Evolutionary conservation across 2,113 vertebrate genomes (phyloP), one percentile per base, ranked within the genome.

Genomic region (Falcunculus frontatus): DNA sequence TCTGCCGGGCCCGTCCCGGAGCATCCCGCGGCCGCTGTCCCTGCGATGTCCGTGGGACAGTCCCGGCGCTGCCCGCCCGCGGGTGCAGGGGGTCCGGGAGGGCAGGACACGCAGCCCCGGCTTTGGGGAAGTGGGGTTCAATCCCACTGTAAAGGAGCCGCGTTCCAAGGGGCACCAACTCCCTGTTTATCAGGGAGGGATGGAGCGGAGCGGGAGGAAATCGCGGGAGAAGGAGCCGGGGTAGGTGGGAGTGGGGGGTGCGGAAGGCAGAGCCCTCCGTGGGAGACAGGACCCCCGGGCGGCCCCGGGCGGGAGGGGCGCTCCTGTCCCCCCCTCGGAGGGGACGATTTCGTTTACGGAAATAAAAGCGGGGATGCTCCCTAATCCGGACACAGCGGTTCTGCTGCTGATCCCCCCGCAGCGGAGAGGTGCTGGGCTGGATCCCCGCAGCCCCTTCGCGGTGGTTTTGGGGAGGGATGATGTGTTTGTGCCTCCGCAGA

Each of bases 101-200:
- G 23, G 22, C n/a, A 26, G 56, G 13, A 65, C 30, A 13, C 6
- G 22, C 50, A 4, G 39, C 15, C 10, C 6, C 20, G 25, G 23
- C 0, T 2, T 0, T 4, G 22, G 20, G 4, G 9, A 14, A 30
- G 2, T 4, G 30, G 25, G 10, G 7, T 26, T 30, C 30, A 25
- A 41, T 8, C 18, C 35, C 12, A 15, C 33, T 1, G 37, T 1
- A 6, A 53, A 39, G 29, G n/a, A 85, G 29, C 32, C 27, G 16
- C 29, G 18, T 17, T 44, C 55, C 62, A 1, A 46, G 33, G 23
- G 18, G 14, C 47, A 21, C 11, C 46, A 30, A 49, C 55, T 4
- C 33, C 33, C n/a, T 2, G 9, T 6, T 39, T 4, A 0, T 26
- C 21, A 5, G 10, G 44, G 27, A 65, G 20, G 20, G 39, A 33